A percentile compares a stretch with the other conserved stretches of the same genome.
phyloP scores from a whole-genome alignment of 2,113 vertebrate genomes.

The Corythornis cristatus region DNA sequence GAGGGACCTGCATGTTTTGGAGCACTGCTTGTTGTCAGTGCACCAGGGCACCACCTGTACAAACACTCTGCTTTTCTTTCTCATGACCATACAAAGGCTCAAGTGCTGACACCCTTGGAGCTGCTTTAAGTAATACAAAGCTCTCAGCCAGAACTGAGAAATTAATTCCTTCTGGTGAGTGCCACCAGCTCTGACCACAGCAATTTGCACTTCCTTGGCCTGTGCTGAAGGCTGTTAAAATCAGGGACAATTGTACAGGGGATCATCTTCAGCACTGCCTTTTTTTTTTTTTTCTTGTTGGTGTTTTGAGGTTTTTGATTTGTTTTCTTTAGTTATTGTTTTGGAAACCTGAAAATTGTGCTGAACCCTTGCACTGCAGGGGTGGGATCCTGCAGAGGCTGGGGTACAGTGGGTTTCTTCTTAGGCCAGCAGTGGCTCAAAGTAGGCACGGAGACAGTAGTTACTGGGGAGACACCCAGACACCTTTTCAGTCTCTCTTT shows the following conservation, averaged over 20 bases:
- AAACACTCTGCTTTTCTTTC: background rate
- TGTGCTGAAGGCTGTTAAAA: slow-evolving; percentile 61
- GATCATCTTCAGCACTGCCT: slow-evolving; percentile 65
- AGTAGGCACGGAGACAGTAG: background rate
- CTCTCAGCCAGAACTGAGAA: background rate
- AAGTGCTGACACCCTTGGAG: background rate
- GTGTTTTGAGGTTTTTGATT: background rate
- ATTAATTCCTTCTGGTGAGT: slow-evolving; percentile 7
- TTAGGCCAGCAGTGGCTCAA: background rate
- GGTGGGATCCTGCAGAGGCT: slow-evolving; percentile 41
- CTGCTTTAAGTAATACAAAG: background rate
- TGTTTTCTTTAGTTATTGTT: background rate
- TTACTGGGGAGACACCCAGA: background rate
- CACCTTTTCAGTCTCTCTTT: background rate
- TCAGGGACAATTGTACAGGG: slow-evolving; percentile 60
- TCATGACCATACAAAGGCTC: background rate
- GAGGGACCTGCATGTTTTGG: background rate
- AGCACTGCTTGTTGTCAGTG: background rate
- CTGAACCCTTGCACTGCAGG: slow-evolving; percentile 29
- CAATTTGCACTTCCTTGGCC: slow-evolving; percentile 61
- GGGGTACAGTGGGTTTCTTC: background rate
- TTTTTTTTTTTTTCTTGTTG: background rate
- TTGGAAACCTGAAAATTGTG: background rate
- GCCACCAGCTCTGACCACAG: slow-evolving; percentile 27
- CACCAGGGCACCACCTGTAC: background rate